These are phyloP conservation scores for Diadumene lineata DNA, from an alignment of 92 coral and sea anemone genomes.

Conservation along the genomic window DNA sequence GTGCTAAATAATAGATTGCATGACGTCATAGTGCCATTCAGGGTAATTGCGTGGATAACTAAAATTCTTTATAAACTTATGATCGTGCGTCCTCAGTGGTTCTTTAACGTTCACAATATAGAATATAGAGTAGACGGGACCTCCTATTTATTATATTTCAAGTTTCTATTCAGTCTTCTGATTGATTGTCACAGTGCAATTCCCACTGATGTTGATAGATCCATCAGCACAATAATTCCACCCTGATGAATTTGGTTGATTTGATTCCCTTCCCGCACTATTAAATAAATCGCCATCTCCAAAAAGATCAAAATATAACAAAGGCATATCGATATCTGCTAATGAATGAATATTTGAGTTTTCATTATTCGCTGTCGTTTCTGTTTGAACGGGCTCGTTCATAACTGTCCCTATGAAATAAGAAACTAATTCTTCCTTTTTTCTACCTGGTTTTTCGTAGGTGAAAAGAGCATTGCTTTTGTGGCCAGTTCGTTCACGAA, in stretches of 20 bases:
- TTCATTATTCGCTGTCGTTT: not conserved
- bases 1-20: too few relatives aligned
- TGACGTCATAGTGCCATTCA: too few relatives aligned
- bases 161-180: too few relatives aligned
- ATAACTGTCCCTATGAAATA: not conserved
- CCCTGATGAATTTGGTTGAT: conserved; percentile 11
- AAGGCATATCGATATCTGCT: conserved; percentile 1
- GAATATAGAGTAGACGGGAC: too few relatives aligned
- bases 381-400: not conserved
- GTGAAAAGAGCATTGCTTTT: conserved; percentile 33
- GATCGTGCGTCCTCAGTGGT: too few relatives aligned
- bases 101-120: too few relatives aligned
- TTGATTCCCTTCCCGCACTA: conserved; percentile 11
- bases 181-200: conserved; percentile 14
- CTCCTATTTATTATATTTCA: too few relatives aligned
- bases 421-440: conserved; percentile 9
- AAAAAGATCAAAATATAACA: conserved; percentile 18
- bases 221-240: conserved; percentile 15
- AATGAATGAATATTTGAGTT: not conserved
- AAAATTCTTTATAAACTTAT: too few relatives aligned
- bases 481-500: conserved; percentile 45
- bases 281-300: not conserved
- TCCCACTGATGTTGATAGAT: conserved; percentile 8
- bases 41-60: too few relatives aligned
- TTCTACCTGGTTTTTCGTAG: conserved; percentile 28